Conservation (phyloP, 2,797 vertebrate species). For the Manis crassicaudata region DNA sequence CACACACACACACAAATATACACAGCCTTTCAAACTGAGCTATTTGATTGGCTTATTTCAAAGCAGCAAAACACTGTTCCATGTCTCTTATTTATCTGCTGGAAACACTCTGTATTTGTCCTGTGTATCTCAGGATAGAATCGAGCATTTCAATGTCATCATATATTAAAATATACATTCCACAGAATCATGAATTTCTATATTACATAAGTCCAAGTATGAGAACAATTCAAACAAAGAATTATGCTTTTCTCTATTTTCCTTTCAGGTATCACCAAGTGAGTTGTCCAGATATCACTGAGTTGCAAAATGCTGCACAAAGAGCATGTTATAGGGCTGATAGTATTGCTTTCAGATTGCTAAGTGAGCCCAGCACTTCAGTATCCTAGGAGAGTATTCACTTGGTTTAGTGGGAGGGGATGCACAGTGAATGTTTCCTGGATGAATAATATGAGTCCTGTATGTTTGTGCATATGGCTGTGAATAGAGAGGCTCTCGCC, state of each 20-base stretch:
- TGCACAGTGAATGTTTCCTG: neutral
- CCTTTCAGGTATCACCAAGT: constrained; percentile 15
- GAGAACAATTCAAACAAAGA: constrained; percentile 49
- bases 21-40: constrained; percentile 55
- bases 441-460: neutral
- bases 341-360: constrained; percentile 67
- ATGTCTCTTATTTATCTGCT: constrained; percentile 67
- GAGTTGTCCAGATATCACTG: constrained; percentile 38
- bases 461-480: neutral
- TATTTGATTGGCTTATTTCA: constrained; percentile 62
- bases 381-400: neutral
- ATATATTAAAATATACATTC: constrained; percentile 36
- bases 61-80: constrained; percentile 63
- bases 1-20: neutral
- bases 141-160: constrained; percentile 61
- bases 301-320: constrained; percentile 77
- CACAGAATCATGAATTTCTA: constrained; percentile 39
- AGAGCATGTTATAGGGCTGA: constrained; percentile 55
- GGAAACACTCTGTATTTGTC: constrained; percentile 75
- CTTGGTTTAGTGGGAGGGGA: neutral
- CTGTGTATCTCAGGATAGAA: constrained; percentile 73
- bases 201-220: constrained; percentile 33
- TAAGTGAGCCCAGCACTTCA: constrained; percentile 26
- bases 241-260: constrained; percentile 54
- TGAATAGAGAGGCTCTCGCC: neutral